Conservation (phyloP, 2,888 invertebrate genomes). For the Cartodere bifasciata region DNA sequence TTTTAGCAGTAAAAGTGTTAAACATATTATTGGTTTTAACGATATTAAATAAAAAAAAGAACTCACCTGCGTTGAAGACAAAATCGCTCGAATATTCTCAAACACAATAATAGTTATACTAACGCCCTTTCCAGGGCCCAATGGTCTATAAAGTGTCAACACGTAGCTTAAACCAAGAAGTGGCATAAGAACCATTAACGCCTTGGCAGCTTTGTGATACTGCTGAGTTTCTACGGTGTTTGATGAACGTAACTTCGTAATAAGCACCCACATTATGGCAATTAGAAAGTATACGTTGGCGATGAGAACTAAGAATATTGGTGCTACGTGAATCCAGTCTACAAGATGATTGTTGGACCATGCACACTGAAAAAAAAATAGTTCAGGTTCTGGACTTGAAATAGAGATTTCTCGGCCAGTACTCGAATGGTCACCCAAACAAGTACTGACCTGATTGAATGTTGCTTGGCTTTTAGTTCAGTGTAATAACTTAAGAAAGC, state of each 20-base stretch:
- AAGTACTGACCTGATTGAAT: too few relatives aligned
- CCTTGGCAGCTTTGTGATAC: slow-evolving; percentile 82
- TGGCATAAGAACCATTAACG: slow-evolving; percentile 83
- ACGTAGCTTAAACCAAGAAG: slow-evolving; percentile 85
- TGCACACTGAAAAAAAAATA: slow-evolving; percentile 41
- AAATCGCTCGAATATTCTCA: slow-evolving; percentile 63
- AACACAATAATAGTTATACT: too few relatives aligned
- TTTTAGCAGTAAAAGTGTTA: too few relatives aligned
- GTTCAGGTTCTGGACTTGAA: too few relatives aligned
- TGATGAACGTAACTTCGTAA: slow-evolving; percentile 84
- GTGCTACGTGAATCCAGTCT: slow-evolving; percentile 82
- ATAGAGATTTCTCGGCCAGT: too few relatives aligned
- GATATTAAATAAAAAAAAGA: too few relatives aligned
- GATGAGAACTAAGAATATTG: slow-evolving; percentile 68
- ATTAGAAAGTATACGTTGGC: slow-evolving; percentile 73
- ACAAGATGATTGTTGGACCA: slow-evolving; percentile 72
- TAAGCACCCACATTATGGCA: slow-evolving; percentile 84
- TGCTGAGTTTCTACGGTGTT: slow-evolving; percentile 84
- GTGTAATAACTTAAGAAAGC: too few relatives aligned
- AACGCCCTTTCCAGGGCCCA: slow-evolving; percentile 59
- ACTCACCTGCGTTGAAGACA: slow-evolving; percentile 82
- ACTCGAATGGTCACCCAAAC: too few relatives aligned
- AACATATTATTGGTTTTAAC: too few relatives aligned
- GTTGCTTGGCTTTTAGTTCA: too few relatives aligned
- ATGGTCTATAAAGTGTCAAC: slow-evolving; percentile 72